Conservation (phyloP, 2,888 invertebrate species). For the Chironomus tentans region DNA sequence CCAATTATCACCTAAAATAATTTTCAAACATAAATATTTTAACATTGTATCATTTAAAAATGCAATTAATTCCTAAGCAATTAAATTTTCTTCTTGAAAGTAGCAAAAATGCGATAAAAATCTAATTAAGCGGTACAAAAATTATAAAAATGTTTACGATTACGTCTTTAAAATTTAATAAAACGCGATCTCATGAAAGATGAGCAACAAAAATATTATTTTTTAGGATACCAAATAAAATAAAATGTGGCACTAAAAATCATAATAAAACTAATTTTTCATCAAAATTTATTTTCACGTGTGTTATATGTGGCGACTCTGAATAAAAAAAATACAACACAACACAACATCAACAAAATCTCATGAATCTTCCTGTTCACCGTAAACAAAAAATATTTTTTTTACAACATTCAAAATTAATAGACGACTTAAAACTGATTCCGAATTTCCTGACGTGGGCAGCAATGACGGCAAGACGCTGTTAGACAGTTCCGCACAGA, state of each 20-base stretch:
- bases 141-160: not conserved
- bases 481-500: conserved; percentile 64
- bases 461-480: conserved; percentile 46
- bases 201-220: not conserved
- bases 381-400: not conserved
- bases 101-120: no score
- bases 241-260: not conserved
- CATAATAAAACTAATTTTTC: not conserved
- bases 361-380: not conserved
- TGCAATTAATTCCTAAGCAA: no score
- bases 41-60: no score
- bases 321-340: not conserved
- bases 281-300: not conserved
- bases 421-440: conserved; percentile 50
- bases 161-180: conserved; percentile 19
- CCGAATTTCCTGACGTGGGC: conserved; percentile 49
- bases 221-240: not conserved
- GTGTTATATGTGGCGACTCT: not conserved
- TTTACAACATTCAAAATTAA: not conserved
- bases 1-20: no score
- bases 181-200: not conserved
- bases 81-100: no score
- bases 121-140: no score
- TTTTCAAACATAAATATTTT: no score
- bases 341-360: not conserved